These are phyloP conservation scores for Leptopterna dolabrata DNA, from an alignment of 2,888 invertebrate species.

Conservation along the genomic window DNA sequence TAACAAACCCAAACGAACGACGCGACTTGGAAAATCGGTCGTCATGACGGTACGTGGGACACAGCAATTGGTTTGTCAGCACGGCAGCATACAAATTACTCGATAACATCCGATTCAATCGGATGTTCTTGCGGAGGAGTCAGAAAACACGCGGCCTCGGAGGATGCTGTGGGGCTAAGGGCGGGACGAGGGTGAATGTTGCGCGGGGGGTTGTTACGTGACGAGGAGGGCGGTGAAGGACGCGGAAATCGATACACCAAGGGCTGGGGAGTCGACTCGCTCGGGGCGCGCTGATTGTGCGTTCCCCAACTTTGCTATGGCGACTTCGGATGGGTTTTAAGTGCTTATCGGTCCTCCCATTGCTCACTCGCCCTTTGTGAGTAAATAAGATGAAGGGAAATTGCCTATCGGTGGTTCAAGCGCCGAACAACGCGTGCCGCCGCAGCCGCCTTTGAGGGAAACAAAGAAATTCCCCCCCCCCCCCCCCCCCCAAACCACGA, in stretches of 20 bases:
- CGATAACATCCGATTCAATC: no score
- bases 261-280: neutral
- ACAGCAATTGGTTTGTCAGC: no score
- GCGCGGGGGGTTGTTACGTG: neutral
- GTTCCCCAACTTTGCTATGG: neutral
- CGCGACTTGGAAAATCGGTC: no score
- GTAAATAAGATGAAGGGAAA: no score
- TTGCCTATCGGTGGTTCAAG: no score
- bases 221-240: neutral
- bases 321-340: neutral
- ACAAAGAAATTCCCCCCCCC: no score
- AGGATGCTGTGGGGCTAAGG: neutral
- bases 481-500: no score
- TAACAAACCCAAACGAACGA: no score
- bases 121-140: neutral
- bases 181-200: neutral
- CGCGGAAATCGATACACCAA: neutral
- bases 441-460: no score
- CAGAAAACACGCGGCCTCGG: neutral
- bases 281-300: neutral
- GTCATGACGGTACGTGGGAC: no score
- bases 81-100: no score
- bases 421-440: no score
- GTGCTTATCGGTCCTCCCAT: neutral
- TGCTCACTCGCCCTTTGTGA: neutral